Evolutionary conservation across 2,113 vertebrate genomes (phyloP), one percentile per base, ranked within the genome.

Genomic region (Isichthys henryi): DNA sequence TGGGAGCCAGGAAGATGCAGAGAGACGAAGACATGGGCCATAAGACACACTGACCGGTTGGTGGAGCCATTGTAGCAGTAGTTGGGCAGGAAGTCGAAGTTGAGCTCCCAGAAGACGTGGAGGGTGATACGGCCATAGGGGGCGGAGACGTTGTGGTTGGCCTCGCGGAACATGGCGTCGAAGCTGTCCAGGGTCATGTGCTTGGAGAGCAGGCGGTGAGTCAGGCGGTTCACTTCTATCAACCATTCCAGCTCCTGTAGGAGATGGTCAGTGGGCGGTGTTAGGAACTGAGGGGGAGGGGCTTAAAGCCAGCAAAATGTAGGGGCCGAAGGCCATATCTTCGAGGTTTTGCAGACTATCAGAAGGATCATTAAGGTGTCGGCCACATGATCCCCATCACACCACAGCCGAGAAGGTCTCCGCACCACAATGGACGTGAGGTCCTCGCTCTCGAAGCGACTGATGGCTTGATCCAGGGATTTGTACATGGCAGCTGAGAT

Each of bases 31-130:
- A 21, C 21, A 62, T 15, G 66, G 23, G 58, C 9, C n/a, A n/a
- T n/a, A n/a, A n/a, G n/a, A 3, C 45, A 35, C 23, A 88, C 94
- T 94, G 39, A 99, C 98, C 98, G 97, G 95, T 99, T 99, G 27
- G 98, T 99, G 92, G 98, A 99, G n/a, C 98, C 98, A 0, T 99
- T 99, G 96, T 99, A 99, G 95, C 98, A 99, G 93, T 99, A 99
- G 95, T 99, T 99, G 83, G 98, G 98, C 80, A 99, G 96, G 93
- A 99, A 99, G 94, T 99, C 98, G 1, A 98, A 99, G 95, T 99
- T 99, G 88, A 99, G 97, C 93, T 99, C 98, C 98, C 98, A 99
- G 95, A 99, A 99, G 93, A 99, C 98, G 0, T 99, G 98, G 23
- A 99, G 96, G 0, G 98, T 99, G 95, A 99, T 99, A 87, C 98